Evolutionary conservation across 2,113 vertebrate genomes (phyloP), one percentile per base, ranked within the genome.

Genomic region (Andinoacara biseriatus): DNA sequence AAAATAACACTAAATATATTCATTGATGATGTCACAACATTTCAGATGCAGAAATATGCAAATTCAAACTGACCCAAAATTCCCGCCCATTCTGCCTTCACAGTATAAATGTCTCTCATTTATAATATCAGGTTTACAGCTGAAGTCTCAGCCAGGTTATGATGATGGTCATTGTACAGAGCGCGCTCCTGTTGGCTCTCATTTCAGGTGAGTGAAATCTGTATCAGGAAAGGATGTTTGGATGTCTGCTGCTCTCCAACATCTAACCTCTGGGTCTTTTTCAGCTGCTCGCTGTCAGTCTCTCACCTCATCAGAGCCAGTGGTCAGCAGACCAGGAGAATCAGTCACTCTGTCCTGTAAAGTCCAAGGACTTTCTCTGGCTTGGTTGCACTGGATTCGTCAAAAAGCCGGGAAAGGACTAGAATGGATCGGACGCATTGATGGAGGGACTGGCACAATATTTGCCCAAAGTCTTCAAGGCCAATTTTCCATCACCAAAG

Each of bases 331-430:
- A 58, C 58, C 58, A 15, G 58, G 2, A 24, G 24, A 58, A 29
- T 58, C 58, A 58, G 24, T 58, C 58, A 58, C 58, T 26, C 58
- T 58, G 26, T 29, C 58, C 26, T 58, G 58, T 58, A 58, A 58
- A 58, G 58, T 8, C 24, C 58, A 58, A 58, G 58, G 58, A 58
- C 24, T 58, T 6, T 29, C 77, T 74, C 62, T 87, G 6, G 17
- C 49, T 62, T 84, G 72, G 77, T 63, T 74, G 49, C 82, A 87
- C 86, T 87, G 81, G 86, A 84, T 84, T 62, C 74, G 49, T 81
- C 78, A 87, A 52, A 82, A 74, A 84, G 72, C 82, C 15, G 80
- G 60, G 11, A 79, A 67, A 76, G 69, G 10, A 56, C 54, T 76
- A 18, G 74, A 87, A 81, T 85, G 78, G 78, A 87, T 84, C 10